Evolutionary conservation across 1,140 invertebrate species (phyloP).

Genomic region (Apis florea): DNA sequence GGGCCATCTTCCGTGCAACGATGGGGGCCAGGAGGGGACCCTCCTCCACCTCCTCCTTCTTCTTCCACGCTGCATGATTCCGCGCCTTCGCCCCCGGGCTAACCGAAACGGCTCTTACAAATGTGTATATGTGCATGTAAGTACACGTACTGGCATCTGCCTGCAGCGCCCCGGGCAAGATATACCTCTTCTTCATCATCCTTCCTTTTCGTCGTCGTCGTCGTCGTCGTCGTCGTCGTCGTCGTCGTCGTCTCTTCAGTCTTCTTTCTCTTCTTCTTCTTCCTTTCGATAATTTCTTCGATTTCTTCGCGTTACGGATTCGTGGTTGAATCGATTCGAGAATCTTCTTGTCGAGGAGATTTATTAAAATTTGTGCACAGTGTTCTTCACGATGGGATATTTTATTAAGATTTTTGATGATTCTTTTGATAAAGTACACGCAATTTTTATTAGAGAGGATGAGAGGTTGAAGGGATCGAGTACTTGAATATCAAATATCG

Average conservation of each 20-base stretch:
- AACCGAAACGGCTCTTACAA: slow-evolving; percentile 70
- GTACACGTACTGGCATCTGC: slow-evolving; percentile 69
- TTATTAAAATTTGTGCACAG: no score
- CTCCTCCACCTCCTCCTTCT: slow-evolving; percentile 45
- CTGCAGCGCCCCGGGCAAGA: slow-evolving; percentile 71
- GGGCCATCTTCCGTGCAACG: slow-evolving; percentile 50
- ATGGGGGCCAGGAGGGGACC: slow-evolving; percentile 12
- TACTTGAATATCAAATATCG: no score
- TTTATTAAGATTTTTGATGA: no score
- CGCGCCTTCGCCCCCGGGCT: slow-evolving; percentile 63
- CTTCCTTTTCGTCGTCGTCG: slow-evolving; percentile 30
- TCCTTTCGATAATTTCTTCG: slow-evolving; percentile 11
- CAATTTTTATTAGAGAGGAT: no score
- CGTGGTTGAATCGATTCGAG: no score
- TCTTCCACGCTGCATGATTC: slow-evolving; percentile 68
- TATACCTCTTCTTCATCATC: slow-evolving; percentile 50
- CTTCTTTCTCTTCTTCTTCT: not conserved
- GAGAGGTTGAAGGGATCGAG: no score
- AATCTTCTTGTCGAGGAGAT: no score
- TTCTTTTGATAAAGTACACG: no score
- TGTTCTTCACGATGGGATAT: no score
- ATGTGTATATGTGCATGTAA: slow-evolving; percentile 53
- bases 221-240: slow-evolving; percentile 44
- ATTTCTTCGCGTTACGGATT: not conserved
- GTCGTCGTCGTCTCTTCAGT: slow-evolving; percentile 26